Base-by-base conservation (phyloP, 2,888 invertebrate genomes). In the Orthosia gracilis region DNA sequence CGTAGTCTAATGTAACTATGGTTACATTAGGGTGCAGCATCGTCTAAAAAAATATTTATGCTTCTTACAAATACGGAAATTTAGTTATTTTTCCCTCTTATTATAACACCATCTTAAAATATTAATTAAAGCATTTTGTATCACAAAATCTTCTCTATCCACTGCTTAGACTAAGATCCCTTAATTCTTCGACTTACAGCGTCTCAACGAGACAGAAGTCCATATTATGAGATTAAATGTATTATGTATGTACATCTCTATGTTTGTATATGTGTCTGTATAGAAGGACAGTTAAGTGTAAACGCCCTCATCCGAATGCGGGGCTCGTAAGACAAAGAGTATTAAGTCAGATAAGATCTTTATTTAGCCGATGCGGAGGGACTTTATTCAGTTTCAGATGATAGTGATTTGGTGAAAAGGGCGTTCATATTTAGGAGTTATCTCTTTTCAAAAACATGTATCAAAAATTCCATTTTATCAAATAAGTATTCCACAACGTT, bases 301-400 rank as follows among this genome's bases (percentile, higher is more conserved):
- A 68, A 83, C 81, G 87, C 85, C 87, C 87, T 84, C 80, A 84
- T 88, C 85, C 87, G 67, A 84, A 85, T 85, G 84, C 82, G 76
- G 83, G 82, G 80, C 82, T 91, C 90, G 87, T 91, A 91, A 91
- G 91, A 92, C 90, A 89, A 89, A 91, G 85, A 82, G 85, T 86
- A 87, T 88, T 89, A 78, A 85, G 82, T 78, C 82, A 63, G 74
- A 82, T 80, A 82, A 82, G 31, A 86, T 79, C 80, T 84, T 80
- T 69, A 80, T 78, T 80, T 61, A 31, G 50, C 31, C 58, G 62
- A 76, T 69, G 64, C 64, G 71, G 55, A 57, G 50, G 59, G 52
- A 26, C 71, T 78, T 73, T 76, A 71, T 77, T 73, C 61, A 69
- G 67, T 73, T 78, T 64, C 17, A 55, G 31, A 73, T 73, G 13